phyloP scores from a whole-genome alignment of 1,140 invertebrate genomes.

The Lasioglossum albipes region DNA sequence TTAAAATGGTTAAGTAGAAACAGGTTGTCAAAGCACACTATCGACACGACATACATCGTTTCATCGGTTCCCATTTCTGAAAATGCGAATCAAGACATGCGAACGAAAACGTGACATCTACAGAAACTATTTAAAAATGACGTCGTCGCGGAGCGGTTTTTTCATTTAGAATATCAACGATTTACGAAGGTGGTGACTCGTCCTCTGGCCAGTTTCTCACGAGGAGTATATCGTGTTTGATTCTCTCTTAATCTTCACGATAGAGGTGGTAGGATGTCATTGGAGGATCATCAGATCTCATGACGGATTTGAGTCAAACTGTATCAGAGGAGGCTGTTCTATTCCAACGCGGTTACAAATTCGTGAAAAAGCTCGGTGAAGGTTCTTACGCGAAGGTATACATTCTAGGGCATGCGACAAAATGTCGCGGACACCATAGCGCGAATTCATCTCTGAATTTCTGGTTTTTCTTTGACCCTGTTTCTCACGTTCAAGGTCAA shows the following conservation, averaged over 20 bases:
- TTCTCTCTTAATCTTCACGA: background rate
- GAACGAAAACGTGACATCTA: background rate
- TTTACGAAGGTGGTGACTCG: too few species aligned
- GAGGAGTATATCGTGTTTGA: background rate
- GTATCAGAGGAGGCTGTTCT: slow-evolving; percentile 82
- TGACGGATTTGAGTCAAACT: slow-evolving; percentile 62
- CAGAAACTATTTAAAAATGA: background rate
- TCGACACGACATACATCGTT: background rate
- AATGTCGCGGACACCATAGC: too few species aligned
- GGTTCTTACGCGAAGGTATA: slow-evolving; percentile 84
- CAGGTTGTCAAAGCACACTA: background rate
- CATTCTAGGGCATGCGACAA: too few species aligned
- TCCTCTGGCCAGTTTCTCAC: too few species aligned
- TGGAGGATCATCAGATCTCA: slow-evolving; percentile 36
- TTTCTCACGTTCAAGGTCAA: too few species aligned
- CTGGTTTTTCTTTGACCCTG: too few species aligned
- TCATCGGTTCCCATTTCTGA: background rate
- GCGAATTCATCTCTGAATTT: too few species aligned
- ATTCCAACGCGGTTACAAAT: slow-evolving; percentile 81
- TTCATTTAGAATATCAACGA: background rate
- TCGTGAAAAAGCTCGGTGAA: slow-evolving; percentile 84
- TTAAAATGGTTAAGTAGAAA: slow-evolving; percentile 36
- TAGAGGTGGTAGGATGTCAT: slow-evolving; percentile 39
- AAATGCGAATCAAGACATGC: background rate
- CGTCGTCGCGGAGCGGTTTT: background rate